Evolutionary conservation across 2,113 vertebrate genomes (phyloP).

Genomic region (Podarcis raffonei): DNA sequence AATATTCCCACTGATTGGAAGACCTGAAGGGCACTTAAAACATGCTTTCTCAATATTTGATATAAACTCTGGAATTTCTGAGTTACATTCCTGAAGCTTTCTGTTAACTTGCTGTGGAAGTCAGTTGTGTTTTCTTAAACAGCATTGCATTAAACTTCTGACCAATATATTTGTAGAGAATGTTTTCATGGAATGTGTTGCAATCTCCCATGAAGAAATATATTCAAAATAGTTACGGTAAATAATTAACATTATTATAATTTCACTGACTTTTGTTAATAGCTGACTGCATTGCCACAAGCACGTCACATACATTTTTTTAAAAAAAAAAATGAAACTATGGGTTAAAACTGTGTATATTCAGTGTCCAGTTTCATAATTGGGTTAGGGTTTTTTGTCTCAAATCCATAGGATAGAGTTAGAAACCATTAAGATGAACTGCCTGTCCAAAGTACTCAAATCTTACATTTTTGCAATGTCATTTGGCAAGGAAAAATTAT

Average conservation of each 20-base stretch:
- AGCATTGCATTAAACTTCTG: background rate
- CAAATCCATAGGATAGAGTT: background rate
- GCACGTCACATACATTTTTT: background rate
- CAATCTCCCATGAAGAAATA: background rate
- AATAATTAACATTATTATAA: background rate
- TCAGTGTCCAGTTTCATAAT: background rate
- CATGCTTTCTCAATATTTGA: background rate
- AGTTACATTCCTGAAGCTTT: background rate
- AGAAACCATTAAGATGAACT: background rate
- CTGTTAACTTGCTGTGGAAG: background rate
- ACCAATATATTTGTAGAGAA: background rate
- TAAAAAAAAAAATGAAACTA: background rate
- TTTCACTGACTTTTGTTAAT: background rate
- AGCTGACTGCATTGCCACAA: background rate
- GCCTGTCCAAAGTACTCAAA: background rate
- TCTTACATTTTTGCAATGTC: background rate
- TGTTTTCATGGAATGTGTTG: background rate
- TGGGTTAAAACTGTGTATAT: background rate
- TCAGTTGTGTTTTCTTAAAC: background rate
- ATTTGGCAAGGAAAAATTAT: background rate
- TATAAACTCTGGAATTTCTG: background rate
- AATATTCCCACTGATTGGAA: background rate
- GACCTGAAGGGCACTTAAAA: background rate
- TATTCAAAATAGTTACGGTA: background rate
- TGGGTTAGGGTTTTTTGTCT: background rate